Percentiles rank a stretch among this genome's conserved stretches.
These are phyloP conservation scores for Varecia variegata DNA, from an alignment of 2,797 vertebrate genomes.

Conservation along the genomic window DNA sequence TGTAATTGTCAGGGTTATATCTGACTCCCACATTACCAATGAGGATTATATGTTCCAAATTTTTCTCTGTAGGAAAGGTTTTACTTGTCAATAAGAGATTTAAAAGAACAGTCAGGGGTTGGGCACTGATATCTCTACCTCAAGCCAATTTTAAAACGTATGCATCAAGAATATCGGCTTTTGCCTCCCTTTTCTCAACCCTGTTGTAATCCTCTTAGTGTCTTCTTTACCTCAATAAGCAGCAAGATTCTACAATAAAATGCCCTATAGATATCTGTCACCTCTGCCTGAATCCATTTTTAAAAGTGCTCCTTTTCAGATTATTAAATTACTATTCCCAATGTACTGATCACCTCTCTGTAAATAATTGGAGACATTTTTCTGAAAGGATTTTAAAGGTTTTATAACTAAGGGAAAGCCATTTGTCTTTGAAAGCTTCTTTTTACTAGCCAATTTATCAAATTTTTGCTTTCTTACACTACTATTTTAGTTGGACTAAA, in stretches of 20 bases:
- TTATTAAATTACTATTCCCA: constrained; percentile 37
- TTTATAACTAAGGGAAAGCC: not conserved
- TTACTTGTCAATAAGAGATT: constrained; percentile 82
- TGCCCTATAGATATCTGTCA: constrained; percentile 45
- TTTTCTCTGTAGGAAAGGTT: constrained; percentile 83
- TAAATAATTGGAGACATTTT: not conserved
- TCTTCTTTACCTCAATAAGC: constrained; percentile 74
- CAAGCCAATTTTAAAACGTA: constrained; percentile 73
- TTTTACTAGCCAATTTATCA: constrained; percentile 17
- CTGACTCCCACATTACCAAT: constrained; percentile 73
- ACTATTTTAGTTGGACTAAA: not conserved
- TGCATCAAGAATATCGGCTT: constrained; percentile 70
- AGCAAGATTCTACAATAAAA: constrained; percentile 68
- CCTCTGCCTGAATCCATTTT: constrained; percentile 64
- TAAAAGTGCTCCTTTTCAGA: constrained; percentile 52
- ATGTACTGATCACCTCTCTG: not conserved
- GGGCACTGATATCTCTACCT: constrained; percentile 78
- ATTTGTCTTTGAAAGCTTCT: constrained; percentile 11
- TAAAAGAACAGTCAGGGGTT: constrained; percentile 81
- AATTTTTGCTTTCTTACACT: not conserved
- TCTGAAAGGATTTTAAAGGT: constrained; percentile 52
- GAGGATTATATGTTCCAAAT: constrained; percentile 81
- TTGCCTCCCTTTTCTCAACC: constrained; percentile 53
- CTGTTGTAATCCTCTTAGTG: constrained; percentile 84
- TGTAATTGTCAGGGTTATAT: constrained; percentile 82